Percentiles rank a stretch among this genome's conserved stretches.
These are phyloP conservation scores for Zelostemma sp. DNA, from an alignment of 1,140 invertebrate genomes.

Conservation along the genomic window DNA sequence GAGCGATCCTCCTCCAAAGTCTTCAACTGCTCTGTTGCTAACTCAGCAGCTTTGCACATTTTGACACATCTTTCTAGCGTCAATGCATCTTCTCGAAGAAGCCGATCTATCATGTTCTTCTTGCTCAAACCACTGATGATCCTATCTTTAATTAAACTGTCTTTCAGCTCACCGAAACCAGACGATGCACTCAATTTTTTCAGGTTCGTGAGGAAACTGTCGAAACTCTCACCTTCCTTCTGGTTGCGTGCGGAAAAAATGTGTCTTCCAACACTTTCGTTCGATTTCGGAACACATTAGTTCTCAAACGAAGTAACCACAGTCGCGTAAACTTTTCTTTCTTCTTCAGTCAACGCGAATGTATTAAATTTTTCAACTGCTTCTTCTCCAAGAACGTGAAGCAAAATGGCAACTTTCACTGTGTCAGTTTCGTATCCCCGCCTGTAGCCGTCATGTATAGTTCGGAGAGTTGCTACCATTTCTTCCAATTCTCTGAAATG, in stretches of 20 bases:
- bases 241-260: conserved; percentile 21
- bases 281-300: conserved; percentile 49
- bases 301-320: conserved; percentile 47
- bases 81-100: conserved; percentile 51
- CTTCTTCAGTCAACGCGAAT: conserved; percentile 40
- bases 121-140: too few species aligned
- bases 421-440: not conserved
- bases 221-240: conserved; percentile 49
- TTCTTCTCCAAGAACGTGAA: conserved; percentile 38
- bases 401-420: too few species aligned
- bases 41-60: conserved; percentile 30
- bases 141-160: conserved; percentile 53
- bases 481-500: too few species aligned
- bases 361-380: conserved; percentile 53
- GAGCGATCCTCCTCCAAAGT: conserved; percentile 5
- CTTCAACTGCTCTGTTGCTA: conserved; percentile 22
- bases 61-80: conserved; percentile 48
- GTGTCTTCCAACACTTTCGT: conserved; percentile 46
- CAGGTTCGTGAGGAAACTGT: conserved; percentile 43
- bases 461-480: conserved; percentile 17
- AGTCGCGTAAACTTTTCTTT: conserved; percentile 33
- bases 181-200: conserved; percentile 42
- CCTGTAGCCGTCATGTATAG: too few species aligned
- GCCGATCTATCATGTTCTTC: conserved; percentile 53
- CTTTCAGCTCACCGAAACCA: conserved; percentile 42